These are phyloP conservation scores for Suncus etruscus DNA, from an alignment of 2,113 vertebrate species.

Conservation along the genomic window DNA sequence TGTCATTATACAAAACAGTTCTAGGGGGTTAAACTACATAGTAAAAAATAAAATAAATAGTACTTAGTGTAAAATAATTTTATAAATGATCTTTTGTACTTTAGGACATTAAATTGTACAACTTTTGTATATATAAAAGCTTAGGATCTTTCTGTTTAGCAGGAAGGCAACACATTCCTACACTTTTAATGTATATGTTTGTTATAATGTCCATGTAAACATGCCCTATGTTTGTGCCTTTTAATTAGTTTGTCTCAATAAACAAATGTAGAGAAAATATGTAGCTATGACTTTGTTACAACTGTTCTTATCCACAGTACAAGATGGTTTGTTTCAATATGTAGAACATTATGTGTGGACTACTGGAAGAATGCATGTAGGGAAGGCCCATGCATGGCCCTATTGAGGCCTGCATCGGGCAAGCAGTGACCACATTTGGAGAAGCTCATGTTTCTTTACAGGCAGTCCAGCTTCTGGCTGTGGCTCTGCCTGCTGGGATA, in stretches of 20 bases:
- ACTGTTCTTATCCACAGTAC: constrained; percentile 84
- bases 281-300: constrained; percentile 91
- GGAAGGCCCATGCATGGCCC: constrained; percentile 59
- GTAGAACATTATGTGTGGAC: constrained; percentile 85
- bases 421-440: constrained; percentile 63
- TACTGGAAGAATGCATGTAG: constrained; percentile 77
- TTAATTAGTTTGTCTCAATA: constrained; percentile 99
- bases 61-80: constrained; percentile 98
- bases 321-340: constrained; percentile 83
- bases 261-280: constrained; percentile 95
- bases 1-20: constrained; percentile 95
- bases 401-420: constrained; percentile 67
- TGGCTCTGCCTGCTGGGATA: constrained; percentile 60
- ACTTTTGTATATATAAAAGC: constrained; percentile 99
- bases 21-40: constrained; percentile 95
- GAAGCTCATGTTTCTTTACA: constrained; percentile 62
- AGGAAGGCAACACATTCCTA: constrained; percentile 99
- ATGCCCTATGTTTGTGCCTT: constrained; percentile 99
- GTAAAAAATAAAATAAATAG: constrained; percentile 91
- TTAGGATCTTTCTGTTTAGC: constrained; percentile 99
- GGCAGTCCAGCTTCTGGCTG: constrained; percentile 39
- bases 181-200: constrained; percentile 99
- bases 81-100: constrained; percentile 99
- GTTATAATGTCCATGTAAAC: constrained; percentile 98
- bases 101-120: constrained; percentile 99